These are phyloP conservation scores for Phymatocera aterrima DNA, from an alignment of 2,888 invertebrate species.

Conservation along the genomic window DNA sequence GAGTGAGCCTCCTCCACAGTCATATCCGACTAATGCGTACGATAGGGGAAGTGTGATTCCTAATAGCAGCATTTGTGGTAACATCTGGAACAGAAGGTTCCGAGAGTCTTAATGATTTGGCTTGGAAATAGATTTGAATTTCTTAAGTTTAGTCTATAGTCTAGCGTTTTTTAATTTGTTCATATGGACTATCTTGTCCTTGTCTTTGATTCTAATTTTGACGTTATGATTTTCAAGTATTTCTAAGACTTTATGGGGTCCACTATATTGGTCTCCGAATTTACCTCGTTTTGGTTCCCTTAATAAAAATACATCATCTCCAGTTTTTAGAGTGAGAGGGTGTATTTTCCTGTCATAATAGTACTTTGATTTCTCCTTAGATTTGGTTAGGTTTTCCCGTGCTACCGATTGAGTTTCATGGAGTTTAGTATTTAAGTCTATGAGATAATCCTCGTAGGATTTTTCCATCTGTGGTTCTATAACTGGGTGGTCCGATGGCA, in stretches of 20 bases:
- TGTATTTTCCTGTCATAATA: neutral
- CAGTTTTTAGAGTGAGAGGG: neutral
- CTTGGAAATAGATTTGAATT: neutral
- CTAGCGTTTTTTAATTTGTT: neutral
- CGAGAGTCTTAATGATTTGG: neutral
- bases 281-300: slow-evolving; percentile 44
- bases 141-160: neutral
- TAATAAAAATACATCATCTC: neutral
- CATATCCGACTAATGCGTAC: slow-evolving; percentile 28
- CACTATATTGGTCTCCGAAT: slow-evolving; percentile 49
- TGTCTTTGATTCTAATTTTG: neutral
- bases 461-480: neutral
- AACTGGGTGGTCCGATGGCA: neutral
- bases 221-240: slow-evolving; percentile 29
- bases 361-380: neutral
- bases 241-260: slow-evolving; percentile 47
- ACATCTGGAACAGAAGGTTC: neutral
- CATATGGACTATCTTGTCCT: neutral
- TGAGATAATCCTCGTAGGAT: neutral
- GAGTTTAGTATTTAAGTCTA: neutral
- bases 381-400: neutral
- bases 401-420: neutral
- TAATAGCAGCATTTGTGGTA: neutral
- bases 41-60: neutral
- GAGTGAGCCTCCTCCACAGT: slow-evolving; percentile 40